A percentile compares a stretch with the other conserved stretches of the same genome.
Conservation (phyloP, 2,797 vertebrate genomes). For the Sebastes itinus region DNA sequence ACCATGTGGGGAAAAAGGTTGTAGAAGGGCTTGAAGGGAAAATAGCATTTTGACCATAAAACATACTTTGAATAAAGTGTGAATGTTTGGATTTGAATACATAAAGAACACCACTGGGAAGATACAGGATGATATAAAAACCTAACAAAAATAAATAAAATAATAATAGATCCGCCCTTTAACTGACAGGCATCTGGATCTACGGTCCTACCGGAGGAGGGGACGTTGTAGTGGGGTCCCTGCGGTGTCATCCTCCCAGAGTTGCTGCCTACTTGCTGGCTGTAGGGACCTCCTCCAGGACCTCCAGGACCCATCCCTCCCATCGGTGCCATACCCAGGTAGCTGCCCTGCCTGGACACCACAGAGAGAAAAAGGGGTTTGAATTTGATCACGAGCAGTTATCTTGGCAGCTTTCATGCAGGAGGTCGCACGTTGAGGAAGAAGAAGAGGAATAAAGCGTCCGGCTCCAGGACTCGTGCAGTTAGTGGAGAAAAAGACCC, state of each 20-base stretch:
- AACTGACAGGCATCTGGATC: background rate
- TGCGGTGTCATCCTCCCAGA: slow-evolving; percentile 88
- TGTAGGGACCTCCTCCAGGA: slow-evolving; percentile 80
- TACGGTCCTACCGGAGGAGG: slow-evolving; percentile 59
- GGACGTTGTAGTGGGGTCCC: slow-evolving; percentile 83
- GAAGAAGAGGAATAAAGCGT: background rate
- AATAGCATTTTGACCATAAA: no score
- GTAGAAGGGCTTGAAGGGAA: no score
- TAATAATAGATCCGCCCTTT: background rate
- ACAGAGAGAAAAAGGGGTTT: background rate
- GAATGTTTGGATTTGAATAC: no score
- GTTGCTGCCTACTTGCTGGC: slow-evolving; percentile 87
- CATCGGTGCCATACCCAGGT: slow-evolving; percentile 84
- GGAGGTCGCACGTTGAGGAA: background rate
- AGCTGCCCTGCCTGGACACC: slow-evolving; percentile 85
- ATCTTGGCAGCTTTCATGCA: background rate
- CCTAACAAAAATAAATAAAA: background rate
- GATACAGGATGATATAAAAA: no score
- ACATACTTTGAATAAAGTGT: no score
- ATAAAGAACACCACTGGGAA: no score
- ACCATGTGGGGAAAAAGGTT: no score
- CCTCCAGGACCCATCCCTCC: slow-evolving; percentile 82
- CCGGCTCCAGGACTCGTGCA: background rate
- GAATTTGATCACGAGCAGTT: background rate
- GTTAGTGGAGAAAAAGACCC: background rate